phyloP scores from a whole-genome alignment of 2,797 vertebrate genomes.

The Fistularia commersonii region DNA sequence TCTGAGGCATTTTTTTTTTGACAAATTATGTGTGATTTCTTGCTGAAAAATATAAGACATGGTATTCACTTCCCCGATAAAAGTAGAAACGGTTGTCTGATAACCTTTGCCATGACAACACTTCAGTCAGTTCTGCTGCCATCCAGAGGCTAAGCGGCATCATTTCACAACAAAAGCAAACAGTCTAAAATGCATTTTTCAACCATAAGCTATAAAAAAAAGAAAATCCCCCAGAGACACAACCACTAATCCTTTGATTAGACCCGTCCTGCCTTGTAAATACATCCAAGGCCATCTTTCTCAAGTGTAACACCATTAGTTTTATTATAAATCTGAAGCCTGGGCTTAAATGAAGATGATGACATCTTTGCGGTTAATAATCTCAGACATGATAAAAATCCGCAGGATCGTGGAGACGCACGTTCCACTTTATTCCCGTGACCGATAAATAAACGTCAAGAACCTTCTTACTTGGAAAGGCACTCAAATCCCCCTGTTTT shows the following conservation, averaged over 20 bases:
- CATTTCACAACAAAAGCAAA: background rate
- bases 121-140: background rate
- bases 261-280: background rate
- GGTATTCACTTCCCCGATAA: no score
- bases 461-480: no score
- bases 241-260: background rate
- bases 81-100: no score
- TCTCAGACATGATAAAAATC: background rate
- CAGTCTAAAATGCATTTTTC: no score
- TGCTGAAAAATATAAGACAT: no score
- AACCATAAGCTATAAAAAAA: background rate
- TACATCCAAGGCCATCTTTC: background rate
- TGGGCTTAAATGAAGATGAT: slow-evolving; percentile 5
- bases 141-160: background rate
- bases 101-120: no score
- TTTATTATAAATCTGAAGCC: slow-evolving; percentile 2
- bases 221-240: background rate
- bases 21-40: no score
- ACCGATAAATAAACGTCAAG: background rate
- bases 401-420: slow-evolving; percentile 1
- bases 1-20: no score
- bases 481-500: background rate
- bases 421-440: no score
- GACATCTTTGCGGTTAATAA: background rate
- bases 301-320: background rate